Conservation (phyloP, 2,113 vertebrate species). For the Poeciliopsis prolifica region DNA sequence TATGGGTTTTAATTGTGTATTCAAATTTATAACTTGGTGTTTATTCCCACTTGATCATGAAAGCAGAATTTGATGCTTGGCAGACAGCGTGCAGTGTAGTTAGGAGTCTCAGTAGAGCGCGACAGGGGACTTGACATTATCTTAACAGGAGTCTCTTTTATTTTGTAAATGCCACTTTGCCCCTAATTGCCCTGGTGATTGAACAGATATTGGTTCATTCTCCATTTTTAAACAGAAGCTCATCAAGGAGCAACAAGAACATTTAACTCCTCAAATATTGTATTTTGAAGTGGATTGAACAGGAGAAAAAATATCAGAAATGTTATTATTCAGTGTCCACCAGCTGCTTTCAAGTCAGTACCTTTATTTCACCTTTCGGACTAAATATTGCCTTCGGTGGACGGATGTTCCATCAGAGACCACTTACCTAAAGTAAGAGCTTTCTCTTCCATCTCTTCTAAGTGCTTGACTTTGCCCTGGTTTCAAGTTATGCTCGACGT, state of each 20-base stretch:
- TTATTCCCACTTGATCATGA: neutral
- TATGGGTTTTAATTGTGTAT: neutral
- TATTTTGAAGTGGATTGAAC: neutral
- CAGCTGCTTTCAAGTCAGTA: slow-evolving; percentile 26
- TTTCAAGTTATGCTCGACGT: neutral
- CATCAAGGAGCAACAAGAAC: slow-evolving; percentile 19
- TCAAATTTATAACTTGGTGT: neutral
- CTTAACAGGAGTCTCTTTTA: slow-evolving; percentile 4
- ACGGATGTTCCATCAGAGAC: slow-evolving; percentile 18
- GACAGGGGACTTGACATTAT: slow-evolving; percentile 6
- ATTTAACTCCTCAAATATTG: slow-evolving; percentile 11
- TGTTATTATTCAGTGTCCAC: slow-evolving; percentile 8
- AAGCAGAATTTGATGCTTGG: neutral
- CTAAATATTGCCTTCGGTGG: slow-evolving; percentile 14
- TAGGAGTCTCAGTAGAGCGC: neutral
- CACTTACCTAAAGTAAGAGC: slow-evolving; percentile 23
- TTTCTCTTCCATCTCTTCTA: slow-evolving; percentile 30
- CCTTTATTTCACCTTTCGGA: slow-evolving; percentile 37
- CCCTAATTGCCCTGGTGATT: slow-evolving; percentile 7
- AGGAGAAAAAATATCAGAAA: slow-evolving; percentile 26
- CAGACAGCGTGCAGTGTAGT: neutral
- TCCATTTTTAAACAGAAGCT: slow-evolving; percentile 11
- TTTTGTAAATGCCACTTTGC: slow-evolving; percentile 14
- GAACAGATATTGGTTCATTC: slow-evolving; percentile 10
- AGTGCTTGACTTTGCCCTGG: slow-evolving; percentile 7